These are phyloP conservation scores for Mastomys natalensis DNA, from an alignment of 2,113 vertebrate species.

Conservation along the genomic window DNA sequence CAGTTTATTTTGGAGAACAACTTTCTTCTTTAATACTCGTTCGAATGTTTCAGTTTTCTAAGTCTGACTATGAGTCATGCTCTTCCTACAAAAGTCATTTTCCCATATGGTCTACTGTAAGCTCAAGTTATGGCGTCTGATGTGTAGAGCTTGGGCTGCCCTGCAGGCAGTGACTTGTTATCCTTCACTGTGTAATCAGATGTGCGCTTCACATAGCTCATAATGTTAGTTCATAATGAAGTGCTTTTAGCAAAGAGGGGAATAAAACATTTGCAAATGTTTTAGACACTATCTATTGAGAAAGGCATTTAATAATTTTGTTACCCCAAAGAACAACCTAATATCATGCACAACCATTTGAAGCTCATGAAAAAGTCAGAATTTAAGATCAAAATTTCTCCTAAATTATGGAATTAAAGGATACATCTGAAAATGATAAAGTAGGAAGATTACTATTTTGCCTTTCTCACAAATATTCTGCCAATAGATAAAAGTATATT, in stretches of 20 bases:
- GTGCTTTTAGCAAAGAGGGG: not conserved
- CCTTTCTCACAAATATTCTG: not conserved
- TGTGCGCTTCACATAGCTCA: not conserved
- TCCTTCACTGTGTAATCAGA: not conserved
- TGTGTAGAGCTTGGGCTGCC: too few species aligned
- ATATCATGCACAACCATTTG: not conserved
- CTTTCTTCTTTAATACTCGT: not conserved
- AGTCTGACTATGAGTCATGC: not conserved
- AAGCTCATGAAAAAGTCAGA: not conserved
- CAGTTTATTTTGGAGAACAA: not conserved
- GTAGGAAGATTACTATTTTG: not conserved
- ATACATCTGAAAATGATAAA: constrained; percentile 13
- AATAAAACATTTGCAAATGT: not conserved
- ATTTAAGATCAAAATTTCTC: not conserved
- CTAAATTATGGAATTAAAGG: not conserved
- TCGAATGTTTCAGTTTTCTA: not conserved
- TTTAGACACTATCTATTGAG: not conserved
- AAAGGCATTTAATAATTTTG: not conserved
- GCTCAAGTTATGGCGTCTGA: fast-evolving
- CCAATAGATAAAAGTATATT: not conserved
- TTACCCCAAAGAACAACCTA: not conserved
- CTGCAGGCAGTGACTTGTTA: not conserved
- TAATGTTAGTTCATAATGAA: not conserved
- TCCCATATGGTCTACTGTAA: not conserved
- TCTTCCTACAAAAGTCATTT: not conserved